Percentiles rank a stretch among this genome's conserved stretches.
These are phyloP conservation scores for Apeltes quadracus DNA, from an alignment of 2,113 vertebrate species.

Conservation along the genomic window DNA sequence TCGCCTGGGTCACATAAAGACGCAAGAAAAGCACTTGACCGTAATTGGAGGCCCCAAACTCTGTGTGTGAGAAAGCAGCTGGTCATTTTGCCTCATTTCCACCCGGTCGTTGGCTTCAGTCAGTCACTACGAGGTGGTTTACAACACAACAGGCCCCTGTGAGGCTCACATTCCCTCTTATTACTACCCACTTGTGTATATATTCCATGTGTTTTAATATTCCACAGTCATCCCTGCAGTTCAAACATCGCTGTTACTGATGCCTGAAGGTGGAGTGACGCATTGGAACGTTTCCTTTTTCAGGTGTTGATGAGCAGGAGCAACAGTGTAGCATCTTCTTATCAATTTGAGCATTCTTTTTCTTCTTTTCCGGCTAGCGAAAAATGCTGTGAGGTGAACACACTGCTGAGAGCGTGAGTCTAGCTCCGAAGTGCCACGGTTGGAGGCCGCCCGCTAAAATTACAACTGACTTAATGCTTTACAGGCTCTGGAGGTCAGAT, in stretches of 20 bases:
- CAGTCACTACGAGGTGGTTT: constrained; percentile 27
- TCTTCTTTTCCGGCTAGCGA: not conserved
- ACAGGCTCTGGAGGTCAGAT: constrained; percentile 33
- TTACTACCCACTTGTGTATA: constrained; percentile 25
- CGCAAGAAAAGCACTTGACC: constrained; percentile 64
- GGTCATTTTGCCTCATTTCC: constrained; percentile 63
- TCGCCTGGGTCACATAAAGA: constrained; percentile 55
- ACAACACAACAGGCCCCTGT: constrained; percentile 27
- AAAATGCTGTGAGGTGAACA: not conserved
- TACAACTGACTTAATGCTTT: constrained; percentile 37
- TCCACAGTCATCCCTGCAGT: constrained; percentile 13
- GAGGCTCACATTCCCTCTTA: not conserved
- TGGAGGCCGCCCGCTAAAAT: constrained; percentile 16
- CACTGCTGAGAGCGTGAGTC: not conserved
- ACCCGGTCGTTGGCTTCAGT: constrained; percentile 13
- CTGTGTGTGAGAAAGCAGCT: constrained; percentile 39
- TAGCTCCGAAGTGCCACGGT: constrained; percentile 9
- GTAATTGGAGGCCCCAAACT: constrained; percentile 64
- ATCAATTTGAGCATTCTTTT: not conserved
- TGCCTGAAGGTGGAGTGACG: constrained; percentile 2
- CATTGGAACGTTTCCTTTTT: not conserved
- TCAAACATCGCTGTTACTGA: constrained; percentile 13
- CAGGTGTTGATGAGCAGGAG: constrained; percentile 10
- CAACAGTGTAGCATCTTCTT: not conserved
- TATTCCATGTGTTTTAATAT: constrained; percentile 22